Conservation (phyloP, 2,113 vertebrate species). For the human (Homo sapiens) region DNA sequence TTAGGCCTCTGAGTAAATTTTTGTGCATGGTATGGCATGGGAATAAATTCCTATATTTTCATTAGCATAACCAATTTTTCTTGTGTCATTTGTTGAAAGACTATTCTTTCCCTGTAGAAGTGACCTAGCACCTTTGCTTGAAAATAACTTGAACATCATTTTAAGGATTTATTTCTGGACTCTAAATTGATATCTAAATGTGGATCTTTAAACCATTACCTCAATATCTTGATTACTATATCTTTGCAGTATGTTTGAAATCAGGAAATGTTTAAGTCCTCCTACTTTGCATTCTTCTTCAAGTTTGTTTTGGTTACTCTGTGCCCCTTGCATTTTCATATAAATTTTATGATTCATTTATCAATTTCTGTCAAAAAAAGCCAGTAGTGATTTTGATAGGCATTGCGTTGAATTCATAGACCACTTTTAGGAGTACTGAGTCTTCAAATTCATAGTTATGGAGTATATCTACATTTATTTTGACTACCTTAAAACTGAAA, state of each 20-base stretch:
- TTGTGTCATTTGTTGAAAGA: not conserved
- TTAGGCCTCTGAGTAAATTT: not conserved
- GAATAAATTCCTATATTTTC: not conserved
- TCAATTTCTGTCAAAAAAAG: not conserved
- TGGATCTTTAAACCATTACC: not conserved
- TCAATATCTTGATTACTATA: not conserved
- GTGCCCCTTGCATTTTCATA: not conserved
- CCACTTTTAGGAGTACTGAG: not conserved
- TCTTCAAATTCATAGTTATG: not conserved
- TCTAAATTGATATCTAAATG: not conserved
- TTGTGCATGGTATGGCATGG: not conserved
- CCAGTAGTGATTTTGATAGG: not conserved
- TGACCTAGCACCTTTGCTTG: not conserved
- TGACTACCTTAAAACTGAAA: not conserved
- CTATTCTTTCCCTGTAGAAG: not conserved
- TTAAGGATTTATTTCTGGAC: not conserved
- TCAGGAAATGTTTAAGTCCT: not conserved
- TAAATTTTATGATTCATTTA: not conserved
- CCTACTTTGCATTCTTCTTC: too few relatives aligned
- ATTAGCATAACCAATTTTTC: not conserved
- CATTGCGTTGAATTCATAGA: not conserved
- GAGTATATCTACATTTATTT: not conserved
- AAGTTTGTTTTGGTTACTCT: not conserved
- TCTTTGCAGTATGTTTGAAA: not conserved
- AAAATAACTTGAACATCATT: not conserved